Base-by-base conservation (phyloP, 1,140 invertebrate species). In the Hetaerina americana region DNA sequence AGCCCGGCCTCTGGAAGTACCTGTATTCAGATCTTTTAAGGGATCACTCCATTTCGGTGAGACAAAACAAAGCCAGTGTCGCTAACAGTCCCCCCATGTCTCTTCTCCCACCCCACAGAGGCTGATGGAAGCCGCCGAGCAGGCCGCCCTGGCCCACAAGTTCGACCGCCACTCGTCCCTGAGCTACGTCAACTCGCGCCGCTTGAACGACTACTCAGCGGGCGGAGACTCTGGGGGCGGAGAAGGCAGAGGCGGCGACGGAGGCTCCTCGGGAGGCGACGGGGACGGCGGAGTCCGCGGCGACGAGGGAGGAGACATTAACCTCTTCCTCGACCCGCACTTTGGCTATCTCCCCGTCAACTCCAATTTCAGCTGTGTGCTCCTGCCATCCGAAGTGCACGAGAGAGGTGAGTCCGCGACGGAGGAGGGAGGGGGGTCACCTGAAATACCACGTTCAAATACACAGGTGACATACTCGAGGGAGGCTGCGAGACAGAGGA, bases 321-420 rank as follows among this genome's bases (percentile, higher is more conserved):
- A 86, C 28, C 84, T 92, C 49, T 84, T 85, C 29, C 86, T 86
- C 66, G 90, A 89, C 82, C 82, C 89, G 70, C 90, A 92, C 77
- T 93, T 93, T 78, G 91, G 92, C 78, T 89, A 92, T 76, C 85
- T 92, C 73, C 87, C 88, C 40, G 92, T 97, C 69, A 97, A 96
- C 81, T 86, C 90, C 70, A 92, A 87, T 77, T 83, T 90, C 74
- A 96, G 94, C 79, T 90, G 94, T 26, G 90, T 98, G 74, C 88
- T 98, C 75, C 88, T 97, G 77, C 95, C 96, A 12, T 88, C 89
- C 5, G 92, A 90, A 78, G 88, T 96, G 26, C 91, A 89, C 77
- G 90, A 92, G 75, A 85, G 87, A 81, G 88, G 91, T 93, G 82
- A 80, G 81, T 57, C n/a, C n/a, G n/a, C n/a, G n/a, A n/a, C n/a